Conservation (phyloP, 2,113 vertebrate genomes). For the Syngnathus floridae region DNA sequence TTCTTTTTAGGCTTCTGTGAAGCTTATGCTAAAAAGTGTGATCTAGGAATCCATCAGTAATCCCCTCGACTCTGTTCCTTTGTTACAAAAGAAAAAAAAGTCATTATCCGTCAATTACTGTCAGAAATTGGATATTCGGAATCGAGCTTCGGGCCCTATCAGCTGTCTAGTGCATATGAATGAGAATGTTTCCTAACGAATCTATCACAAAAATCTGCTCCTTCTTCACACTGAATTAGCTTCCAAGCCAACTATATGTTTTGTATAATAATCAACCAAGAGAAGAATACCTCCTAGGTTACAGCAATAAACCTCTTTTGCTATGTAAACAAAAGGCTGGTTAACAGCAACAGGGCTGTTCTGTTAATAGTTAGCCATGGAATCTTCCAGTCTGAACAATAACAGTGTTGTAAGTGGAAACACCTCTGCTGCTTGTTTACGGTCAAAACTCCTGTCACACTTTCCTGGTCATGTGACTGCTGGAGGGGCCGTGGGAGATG, state of each 20-base stretch:
- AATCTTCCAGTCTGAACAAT: background rate
- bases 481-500: conserved; percentile 13
- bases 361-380: background rate
- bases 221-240: background rate
- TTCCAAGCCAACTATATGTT: background rate
- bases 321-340: conserved; percentile 6
- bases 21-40: no score
- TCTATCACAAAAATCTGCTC: background rate
- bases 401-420: conserved; percentile 47
- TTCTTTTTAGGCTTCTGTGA: no score
- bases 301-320: conserved; percentile 16
- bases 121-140: no score
- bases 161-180: no score
- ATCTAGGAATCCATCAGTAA: no score
- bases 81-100: no score
- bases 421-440: conserved; percentile 37
- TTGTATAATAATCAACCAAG: conserved; percentile 51
- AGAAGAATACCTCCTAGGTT: background rate
- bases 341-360: background rate
- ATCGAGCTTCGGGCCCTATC: no score
- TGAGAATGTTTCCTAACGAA: background rate
- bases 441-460: conserved; percentile 37
- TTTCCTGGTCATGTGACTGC: conserved; percentile 13
- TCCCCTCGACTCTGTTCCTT: no score
- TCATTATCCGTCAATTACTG: no score